These are phyloP conservation scores for Protodeltote pygarga DNA, from an alignment of 2,888 invertebrate species.

Conservation along the genomic window DNA sequence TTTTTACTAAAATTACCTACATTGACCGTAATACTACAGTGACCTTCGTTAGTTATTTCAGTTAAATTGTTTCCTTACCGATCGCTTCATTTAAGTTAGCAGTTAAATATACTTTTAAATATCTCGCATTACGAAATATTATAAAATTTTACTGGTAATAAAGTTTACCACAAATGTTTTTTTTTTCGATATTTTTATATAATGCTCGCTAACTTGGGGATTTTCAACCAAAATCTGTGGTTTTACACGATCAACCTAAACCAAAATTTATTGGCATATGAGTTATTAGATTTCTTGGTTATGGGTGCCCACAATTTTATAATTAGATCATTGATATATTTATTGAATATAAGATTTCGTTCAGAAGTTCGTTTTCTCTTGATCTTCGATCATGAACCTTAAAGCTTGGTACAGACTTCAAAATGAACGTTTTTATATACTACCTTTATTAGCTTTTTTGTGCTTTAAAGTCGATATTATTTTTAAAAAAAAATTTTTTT, in stretches of 20 bases:
- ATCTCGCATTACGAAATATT: conserved; percentile 12
- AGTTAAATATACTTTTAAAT: background rate
- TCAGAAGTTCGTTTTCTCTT: too few species aligned
- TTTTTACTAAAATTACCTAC: too few species aligned
- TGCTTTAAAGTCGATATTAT: too few species aligned
- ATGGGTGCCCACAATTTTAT: background rate
- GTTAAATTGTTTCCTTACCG: too few species aligned
- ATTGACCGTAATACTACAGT: too few species aligned
- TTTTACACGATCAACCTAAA: conserved; percentile 2
- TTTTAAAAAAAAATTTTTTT: too few species aligned
- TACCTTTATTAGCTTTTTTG: too few species aligned
- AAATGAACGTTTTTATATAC: too few species aligned
- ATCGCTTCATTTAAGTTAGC: background rate
- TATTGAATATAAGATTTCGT: conserved; percentile 1
- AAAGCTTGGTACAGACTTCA: too few species aligned
- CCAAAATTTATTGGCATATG: background rate
- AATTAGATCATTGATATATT: background rate
- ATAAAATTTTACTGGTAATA: conserved; percentile 37
- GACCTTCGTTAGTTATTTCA: too few species aligned
- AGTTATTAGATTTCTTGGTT: conserved; percentile 19
- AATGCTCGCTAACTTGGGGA: conserved; percentile 1
- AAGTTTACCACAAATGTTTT: conserved; percentile 28
- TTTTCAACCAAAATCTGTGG: conserved; percentile 1
- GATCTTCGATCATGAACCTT: too few species aligned
- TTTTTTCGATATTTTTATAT: conserved; percentile 17